These are phyloP conservation scores for Plotosus lineatus DNA, from an alignment of 2,113 vertebrate species.

Conservation along the genomic window DNA sequence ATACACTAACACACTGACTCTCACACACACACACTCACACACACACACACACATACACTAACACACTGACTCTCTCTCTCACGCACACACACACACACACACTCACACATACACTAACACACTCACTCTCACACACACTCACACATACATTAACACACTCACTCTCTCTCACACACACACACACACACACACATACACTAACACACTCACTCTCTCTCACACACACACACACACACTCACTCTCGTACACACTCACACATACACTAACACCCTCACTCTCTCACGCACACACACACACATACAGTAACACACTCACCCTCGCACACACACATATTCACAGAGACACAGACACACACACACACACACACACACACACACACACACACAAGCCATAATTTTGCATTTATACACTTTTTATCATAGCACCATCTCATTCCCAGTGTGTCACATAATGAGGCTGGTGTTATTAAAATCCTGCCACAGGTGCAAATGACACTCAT, in stretches of 20 bases:
- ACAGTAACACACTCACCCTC: not conserved
- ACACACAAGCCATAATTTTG: slow-evolving; percentile 48
- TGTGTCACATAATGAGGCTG: slow-evolving; percentile 66
- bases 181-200: not conserved
- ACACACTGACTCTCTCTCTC: too few species aligned
- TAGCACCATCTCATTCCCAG: slow-evolving; percentile 64
- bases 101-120: too few species aligned
- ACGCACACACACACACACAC: slow-evolving; percentile 10
- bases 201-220: not conserved
- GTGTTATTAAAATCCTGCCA: slow-evolving; percentile 67
- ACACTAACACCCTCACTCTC: too few species aligned
- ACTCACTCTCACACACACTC: not conserved
- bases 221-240: slow-evolving; percentile 5
- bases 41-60: slow-evolving; percentile 38
- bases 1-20: too few species aligned
- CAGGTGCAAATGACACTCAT: slow-evolving; percentile 68
- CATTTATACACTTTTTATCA: slow-evolving; percentile 72
- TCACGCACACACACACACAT: too few species aligned
- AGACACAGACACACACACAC: slow-evolving; percentile 8
- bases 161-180: too few species aligned
- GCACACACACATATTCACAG: too few species aligned
- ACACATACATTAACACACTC: too few species aligned
- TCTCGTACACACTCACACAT: too few species aligned
- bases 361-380: not conserved
- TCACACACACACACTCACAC: not conserved